Base-by-base conservation (phyloP, 2,888 invertebrate species). In the Drosophila cracens region DNA sequence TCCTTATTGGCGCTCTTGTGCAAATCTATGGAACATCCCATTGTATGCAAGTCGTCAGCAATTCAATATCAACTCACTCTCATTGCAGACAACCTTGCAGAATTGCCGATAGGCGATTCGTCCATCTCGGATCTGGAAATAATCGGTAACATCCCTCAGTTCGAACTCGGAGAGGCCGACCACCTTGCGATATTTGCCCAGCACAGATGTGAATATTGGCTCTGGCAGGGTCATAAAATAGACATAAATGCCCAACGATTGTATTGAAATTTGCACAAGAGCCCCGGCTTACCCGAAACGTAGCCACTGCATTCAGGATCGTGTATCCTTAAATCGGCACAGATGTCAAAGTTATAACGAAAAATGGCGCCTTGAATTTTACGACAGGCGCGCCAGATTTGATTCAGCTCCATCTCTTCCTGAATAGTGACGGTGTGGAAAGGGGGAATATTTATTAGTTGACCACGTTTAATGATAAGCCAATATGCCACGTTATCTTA, bases 41-140 rank as follows among this genome's bases (percentile, higher is more conserved):
- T 27, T 16, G 16, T n/a, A n/a, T 27, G 18, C 27, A 46, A 13
- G 21, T 51, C 16, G 27, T 13, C 27, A 27, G 3, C 16, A n/a
- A 34, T 21, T 10, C 7, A 27, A 25, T 21, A 16, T 40, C 1
- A 25, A 83, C 85, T 76, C 31, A 93, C 93, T 85, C 76, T 92
- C 91, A 51, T 79, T 84, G 64, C 92, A 95, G 71, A 97, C 95
- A 76, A 96, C 94, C 91, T 95, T 94, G 89, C 96, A 96, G 74
- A 97, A 95, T 93, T 96, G 96, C 4, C 95, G 95, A 92, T 97
- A 97, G 66, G 95, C 94, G 62, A 97, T 95, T 79, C 96, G 94
- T 68, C 97, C 97, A 93, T 97, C 97, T 78, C 95, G 95, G n/a
- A 96, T 94, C 51, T 96, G 95, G 93, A 97, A 97, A 94, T 96